Evolutionary conservation across 2,888 invertebrate genomes (phyloP), one percentile per base, ranked within the genome.

Genomic region (Microctonus hyperodae): DNA sequence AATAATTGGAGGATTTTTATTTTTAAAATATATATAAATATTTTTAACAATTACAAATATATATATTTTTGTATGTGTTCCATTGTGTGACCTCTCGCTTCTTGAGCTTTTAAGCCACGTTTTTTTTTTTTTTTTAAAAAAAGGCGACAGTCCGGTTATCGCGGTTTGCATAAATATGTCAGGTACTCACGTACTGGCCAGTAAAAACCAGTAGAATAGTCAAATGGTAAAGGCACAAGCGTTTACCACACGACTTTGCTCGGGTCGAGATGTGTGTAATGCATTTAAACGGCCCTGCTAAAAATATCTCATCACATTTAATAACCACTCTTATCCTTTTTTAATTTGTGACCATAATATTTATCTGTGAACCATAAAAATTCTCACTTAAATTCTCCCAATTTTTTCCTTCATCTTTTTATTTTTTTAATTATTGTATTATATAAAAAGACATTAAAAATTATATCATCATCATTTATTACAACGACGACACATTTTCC

Each of bases 201-300:
- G 59, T 44, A 44, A 48, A 59, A 55, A 67, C 57, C 25, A 53
- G 65, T 57, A 64, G 51, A 53, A 57, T 61, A 53, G 67, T 63
- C 64, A 70, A 73, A 73, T 71, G 44, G 16, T 2, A 44, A 44
- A n/a, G 70, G 69, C 71, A 70, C 72, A 69, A 58, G 67, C 69
- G 55, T 69, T 66, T 69, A 53, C 51, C 60, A 70, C 70, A 61
- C 65, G 67, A 44, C 58, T 53, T 57, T 59, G 33, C 58, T 23
- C 22, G 22, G 58, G 67, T 63, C 66, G 6, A 65, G 65, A 72
- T 66, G 70, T 72, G 74, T 73, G 70, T 77, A 78, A 79, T 79
- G 79, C 79, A 79, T 79, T 79, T 79, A 79, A 79, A 79, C 76
- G 76, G 72, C 69, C 68, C 66, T 70, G 72, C 75, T 76, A 72